Percentiles rank a stretch among this genome's conserved stretches.
Evolutionary conservation across 2,797 vertebrate species (phyloP).

Genomic region (Sebastes kiyomatsui): DNA sequence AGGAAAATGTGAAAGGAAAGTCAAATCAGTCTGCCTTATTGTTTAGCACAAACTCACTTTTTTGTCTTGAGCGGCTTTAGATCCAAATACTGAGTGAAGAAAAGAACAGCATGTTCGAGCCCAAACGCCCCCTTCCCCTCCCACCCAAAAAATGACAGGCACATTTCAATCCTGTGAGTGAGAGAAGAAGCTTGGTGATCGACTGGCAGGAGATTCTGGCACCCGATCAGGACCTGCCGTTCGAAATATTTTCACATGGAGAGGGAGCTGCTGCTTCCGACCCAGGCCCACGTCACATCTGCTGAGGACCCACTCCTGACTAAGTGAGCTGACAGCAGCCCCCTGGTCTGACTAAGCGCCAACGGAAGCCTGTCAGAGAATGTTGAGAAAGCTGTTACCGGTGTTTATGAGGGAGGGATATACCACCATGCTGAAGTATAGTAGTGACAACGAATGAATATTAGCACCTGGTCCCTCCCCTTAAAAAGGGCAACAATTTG

Average conservation of each 20-base stretch:
- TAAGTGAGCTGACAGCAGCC: slow-evolving; percentile 56
- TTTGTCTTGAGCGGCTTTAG: slow-evolving; percentile 31
- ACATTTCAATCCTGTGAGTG: slow-evolving; percentile 78
- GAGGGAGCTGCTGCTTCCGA: slow-evolving; percentile 66
- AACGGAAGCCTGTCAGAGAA: slow-evolving; percentile 23
- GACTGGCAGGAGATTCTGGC: slow-evolving; percentile 70
- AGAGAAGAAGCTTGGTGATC: slow-evolving; percentile 57
- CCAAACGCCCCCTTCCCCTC: slow-evolving; percentile 59
- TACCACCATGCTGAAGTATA: not conserved
- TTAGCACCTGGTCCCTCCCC: not conserved
- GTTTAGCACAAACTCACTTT: slow-evolving; percentile 36
- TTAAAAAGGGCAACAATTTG: not conserved
- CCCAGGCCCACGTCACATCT: slow-evolving; percentile 78
- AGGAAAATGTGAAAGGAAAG: not conserved
- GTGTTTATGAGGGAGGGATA: slow-evolving; percentile 10
- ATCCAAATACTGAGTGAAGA: slow-evolving; percentile 49
- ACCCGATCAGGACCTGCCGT: slow-evolving; percentile 57
- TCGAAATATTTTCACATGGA: slow-evolving; percentile 64
- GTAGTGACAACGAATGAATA: not conserved
- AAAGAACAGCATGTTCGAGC: slow-evolving; percentile 69
- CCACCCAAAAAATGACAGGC: slow-evolving; percentile 74
- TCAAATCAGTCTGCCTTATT: slow-evolving; percentile 25
- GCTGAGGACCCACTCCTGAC: slow-evolving; percentile 68
- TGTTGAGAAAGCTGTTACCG: slow-evolving; percentile 10
- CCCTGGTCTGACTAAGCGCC: slow-evolving; percentile 52